These are phyloP conservation scores for Malurus alboscapulatus DNA, from an alignment of 2,113 vertebrate genomes.

Conservation along the genomic window DNA sequence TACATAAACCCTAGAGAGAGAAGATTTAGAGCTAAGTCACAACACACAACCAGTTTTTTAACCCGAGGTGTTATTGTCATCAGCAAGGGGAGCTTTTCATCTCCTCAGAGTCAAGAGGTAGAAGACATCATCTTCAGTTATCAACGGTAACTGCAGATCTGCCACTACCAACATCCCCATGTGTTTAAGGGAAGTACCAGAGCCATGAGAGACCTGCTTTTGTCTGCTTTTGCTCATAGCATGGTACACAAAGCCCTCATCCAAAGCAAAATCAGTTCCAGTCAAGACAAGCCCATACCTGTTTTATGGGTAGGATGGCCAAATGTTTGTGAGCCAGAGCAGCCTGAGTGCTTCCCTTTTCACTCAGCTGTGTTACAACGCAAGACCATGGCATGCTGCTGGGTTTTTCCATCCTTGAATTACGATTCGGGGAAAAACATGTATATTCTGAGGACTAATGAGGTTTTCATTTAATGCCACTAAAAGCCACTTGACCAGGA, in stretches of 20 bases:
- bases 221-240: neutral
- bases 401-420: neutral
- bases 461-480: neutral
- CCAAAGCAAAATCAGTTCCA: neutral
- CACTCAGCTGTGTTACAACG: neutral
- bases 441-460: neutral
- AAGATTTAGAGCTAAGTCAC: neutral
- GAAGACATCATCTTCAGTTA: neutral
- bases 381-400: neutral
- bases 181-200: neutral
- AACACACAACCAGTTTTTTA: neutral
- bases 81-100: neutral
- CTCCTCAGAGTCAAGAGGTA: neutral
- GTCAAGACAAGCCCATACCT: neutral
- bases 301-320: neutral
- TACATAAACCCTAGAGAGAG: neutral
- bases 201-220: neutral
- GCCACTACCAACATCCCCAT: neutral
- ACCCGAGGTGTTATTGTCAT: neutral
- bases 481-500: neutral
- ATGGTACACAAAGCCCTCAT: fast-evolving
- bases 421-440: neutral
- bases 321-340: neutral
- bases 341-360: neutral
- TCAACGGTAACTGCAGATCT: neutral